These are phyloP conservation scores for Nothocercus nigrocapillus DNA, from an alignment of 2,113 vertebrate species.

Conservation along the genomic window DNA sequence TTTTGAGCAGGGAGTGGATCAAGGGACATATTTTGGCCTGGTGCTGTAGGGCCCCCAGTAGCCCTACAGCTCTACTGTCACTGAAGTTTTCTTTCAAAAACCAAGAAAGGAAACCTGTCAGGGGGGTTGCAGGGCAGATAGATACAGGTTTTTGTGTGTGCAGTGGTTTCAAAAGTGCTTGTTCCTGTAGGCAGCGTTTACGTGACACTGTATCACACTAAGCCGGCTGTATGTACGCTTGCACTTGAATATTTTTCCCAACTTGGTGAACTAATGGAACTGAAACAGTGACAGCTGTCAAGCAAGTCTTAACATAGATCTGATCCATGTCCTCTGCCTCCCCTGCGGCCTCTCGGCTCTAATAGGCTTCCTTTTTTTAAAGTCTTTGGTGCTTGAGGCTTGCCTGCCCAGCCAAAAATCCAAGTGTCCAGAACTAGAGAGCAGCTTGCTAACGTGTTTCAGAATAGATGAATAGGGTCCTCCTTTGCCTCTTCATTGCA, in stretches of 20 bases:
- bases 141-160: neutral
- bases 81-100: neutral
- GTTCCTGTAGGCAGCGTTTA: neutral
- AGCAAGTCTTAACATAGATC: neutral
- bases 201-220: accelerated
- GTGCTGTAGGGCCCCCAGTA: neutral
- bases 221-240: accelerated
- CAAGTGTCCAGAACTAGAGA: accelerated
- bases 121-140: neutral
- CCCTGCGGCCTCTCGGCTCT: neutral
- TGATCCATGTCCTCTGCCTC: neutral
- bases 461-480: neutral
- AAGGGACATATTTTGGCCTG: neutral
- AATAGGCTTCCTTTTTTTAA: neutral
- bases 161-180: neutral
- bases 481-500: neutral
- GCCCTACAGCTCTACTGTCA: neutral
- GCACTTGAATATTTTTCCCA: accelerated
- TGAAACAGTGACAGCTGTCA: neutral
- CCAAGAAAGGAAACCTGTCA: neutral
- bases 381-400: neutral
- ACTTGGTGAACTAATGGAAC: neutral
- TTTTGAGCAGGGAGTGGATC: accelerated
- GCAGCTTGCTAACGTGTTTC: neutral
- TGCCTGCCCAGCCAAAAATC: neutral